Evolutionary conservation across 1,140 invertebrate genomes (phyloP).

Genomic region (Copidosoma floridanum): DNA sequence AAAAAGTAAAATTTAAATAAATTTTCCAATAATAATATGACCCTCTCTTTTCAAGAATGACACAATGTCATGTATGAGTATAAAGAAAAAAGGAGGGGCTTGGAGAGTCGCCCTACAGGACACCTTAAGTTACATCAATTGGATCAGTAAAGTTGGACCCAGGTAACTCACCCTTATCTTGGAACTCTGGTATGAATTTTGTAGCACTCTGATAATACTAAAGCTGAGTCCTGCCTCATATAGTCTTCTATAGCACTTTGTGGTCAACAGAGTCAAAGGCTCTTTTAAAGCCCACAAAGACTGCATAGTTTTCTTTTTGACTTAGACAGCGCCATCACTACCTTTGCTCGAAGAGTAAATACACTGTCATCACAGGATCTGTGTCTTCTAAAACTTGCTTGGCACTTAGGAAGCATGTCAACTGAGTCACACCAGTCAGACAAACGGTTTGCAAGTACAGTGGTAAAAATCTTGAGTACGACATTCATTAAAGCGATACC

Average conservation of each 20-base stretch:
- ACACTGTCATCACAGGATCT: slow-evolving; percentile 28
- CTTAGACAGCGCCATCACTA: slow-evolving; percentile 15
- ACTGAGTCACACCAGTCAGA: not conserved
- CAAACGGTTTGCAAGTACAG: slow-evolving; percentile 8
- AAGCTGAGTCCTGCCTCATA: slow-evolving; percentile 13
- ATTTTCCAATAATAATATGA: not conserved
- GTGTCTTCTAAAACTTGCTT: slow-evolving; percentile 12
- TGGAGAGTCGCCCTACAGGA: slow-evolving; percentile 25
- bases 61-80: slow-evolving; percentile 17
- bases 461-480: slow-evolving; percentile 19
- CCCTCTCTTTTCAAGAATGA: slow-evolving; percentile 5
- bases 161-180: not conserved
- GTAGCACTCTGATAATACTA: slow-evolving; percentile 22
- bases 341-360: slow-evolving; percentile 20
- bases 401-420: slow-evolving; percentile 14
- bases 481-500: slow-evolving; percentile 23
- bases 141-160: not conserved
- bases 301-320: slow-evolving; percentile 10
- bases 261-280: slow-evolving; percentile 28
- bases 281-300: slow-evolving; percentile 21
- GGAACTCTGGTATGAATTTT: slow-evolving; percentile 26
- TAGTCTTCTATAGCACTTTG: slow-evolving; percentile 22
- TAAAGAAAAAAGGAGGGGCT: slow-evolving; percentile 21
- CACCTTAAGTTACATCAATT: slow-evolving; percentile 17
- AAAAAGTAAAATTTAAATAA: slow-evolving; percentile 24